Conservation (phyloP, 2,888 invertebrate genomes). For the Cryptocheilus praepositus region DNA sequence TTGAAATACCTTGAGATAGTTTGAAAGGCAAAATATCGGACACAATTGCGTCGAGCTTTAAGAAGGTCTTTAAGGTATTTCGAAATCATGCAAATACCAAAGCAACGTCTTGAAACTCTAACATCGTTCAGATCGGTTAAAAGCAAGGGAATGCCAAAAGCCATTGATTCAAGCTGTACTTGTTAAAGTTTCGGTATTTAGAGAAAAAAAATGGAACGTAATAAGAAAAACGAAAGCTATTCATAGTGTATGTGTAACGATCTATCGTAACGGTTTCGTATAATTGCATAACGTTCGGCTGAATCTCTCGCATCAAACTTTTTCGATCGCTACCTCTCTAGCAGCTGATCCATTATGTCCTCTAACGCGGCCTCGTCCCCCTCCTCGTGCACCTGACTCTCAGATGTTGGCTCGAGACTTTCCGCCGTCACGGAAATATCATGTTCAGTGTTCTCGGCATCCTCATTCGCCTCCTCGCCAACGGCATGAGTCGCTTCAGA, state of each 20-base stretch:
- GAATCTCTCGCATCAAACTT: slow-evolving; percentile 25
- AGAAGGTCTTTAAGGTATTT: not conserved
- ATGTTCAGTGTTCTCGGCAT: slow-evolving; percentile 80
- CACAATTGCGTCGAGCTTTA: not conserved
- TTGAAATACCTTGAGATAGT: slow-evolving; percentile 1
- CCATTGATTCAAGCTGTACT: not conserved
- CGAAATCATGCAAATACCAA: too few species aligned
- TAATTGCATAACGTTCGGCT: slow-evolving; percentile 30
- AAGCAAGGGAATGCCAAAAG: too few species aligned
- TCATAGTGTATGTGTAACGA: not conserved
- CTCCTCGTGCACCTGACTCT: slow-evolving; percentile 76
- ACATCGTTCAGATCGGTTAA: too few species aligned
- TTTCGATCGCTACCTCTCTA: slow-evolving; percentile 76
- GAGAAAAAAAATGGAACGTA: not conserved
- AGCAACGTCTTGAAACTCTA: too few species aligned
- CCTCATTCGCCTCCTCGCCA: slow-evolving; percentile 79
- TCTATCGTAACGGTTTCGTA: not conserved
- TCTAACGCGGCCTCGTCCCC: slow-evolving; percentile 79
- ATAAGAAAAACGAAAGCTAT: not conserved
- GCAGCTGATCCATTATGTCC: slow-evolving; percentile 82
- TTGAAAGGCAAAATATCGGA: not conserved
- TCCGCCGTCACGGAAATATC: slow-evolving; percentile 79
- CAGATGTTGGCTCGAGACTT: slow-evolving; percentile 77
- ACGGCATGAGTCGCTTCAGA: slow-evolving; percentile 79
- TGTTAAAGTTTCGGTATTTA: too few species aligned